Evolutionary conservation across 2,113 vertebrate genomes (phyloP).

Genomic region (Peucedramus taeniatus): DNA sequence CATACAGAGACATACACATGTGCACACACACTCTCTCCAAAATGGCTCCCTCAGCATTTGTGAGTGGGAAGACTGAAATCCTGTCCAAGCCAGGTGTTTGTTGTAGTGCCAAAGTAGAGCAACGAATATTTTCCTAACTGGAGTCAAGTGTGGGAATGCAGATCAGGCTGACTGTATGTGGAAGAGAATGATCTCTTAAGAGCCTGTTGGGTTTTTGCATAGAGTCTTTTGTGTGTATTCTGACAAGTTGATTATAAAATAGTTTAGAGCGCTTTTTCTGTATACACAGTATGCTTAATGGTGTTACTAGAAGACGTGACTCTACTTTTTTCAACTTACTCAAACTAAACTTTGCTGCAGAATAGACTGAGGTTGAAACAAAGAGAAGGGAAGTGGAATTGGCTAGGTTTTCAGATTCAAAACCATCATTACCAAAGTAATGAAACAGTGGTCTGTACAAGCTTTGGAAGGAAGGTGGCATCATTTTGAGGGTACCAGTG

Average conservation of each 20-base stretch:
- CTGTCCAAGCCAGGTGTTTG: conserved; percentile 56
- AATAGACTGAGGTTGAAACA: neutral
- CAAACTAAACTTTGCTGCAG: neutral
- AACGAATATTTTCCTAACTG: neutral
- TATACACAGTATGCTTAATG: neutral
- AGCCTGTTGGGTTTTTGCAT: neutral
- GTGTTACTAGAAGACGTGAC: neutral
- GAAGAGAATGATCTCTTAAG: neutral
- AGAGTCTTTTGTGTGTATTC: neutral
- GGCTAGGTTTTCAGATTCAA: neutral
- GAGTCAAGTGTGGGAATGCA: conserved; percentile 28
- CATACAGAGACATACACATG: neutral
- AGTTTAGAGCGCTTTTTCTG: neutral
- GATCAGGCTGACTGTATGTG: neutral
- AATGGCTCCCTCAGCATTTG: neutral
- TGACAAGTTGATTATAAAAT: neutral
- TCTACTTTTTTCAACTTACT: neutral
- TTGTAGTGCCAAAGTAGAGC: conserved; percentile 38
- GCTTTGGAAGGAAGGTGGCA: neutral
- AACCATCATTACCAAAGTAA: neutral
- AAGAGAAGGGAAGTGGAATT: neutral
- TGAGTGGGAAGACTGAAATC: conserved; percentile 3
- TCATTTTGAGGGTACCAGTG: neutral
- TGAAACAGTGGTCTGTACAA: neutral
- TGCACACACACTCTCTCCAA: neutral